Conservation (phyloP, 2,113 vertebrate species). For the Melanostigma gelatinosum region DNA sequence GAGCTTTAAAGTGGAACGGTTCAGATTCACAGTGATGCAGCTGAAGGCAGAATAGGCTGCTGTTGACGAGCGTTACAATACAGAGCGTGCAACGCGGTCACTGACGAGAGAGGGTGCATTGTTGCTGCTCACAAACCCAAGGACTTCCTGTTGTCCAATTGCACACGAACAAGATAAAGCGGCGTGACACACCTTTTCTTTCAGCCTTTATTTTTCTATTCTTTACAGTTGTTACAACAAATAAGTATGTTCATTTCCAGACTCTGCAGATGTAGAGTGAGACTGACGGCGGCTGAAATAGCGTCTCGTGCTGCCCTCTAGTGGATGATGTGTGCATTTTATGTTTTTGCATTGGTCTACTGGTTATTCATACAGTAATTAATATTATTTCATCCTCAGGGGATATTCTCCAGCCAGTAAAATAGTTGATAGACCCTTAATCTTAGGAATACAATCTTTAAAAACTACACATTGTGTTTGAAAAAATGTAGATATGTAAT, state of each 20-base stretch:
- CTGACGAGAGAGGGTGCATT: not conserved
- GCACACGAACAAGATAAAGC: not conserved
- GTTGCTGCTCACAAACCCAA: slow-evolving; percentile 10
- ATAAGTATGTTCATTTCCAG: not conserved
- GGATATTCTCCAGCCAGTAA: not conserved
- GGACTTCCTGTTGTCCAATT: not conserved
- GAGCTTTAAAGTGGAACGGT: slow-evolving; percentile 25
- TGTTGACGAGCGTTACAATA: not conserved
- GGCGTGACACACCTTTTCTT: not conserved
- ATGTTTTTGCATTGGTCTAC: not conserved
- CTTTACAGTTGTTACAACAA: not conserved
- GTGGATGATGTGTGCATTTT: slow-evolving; percentile 34
- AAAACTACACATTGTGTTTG: not conserved
- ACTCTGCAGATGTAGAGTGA: slow-evolving; percentile 7
- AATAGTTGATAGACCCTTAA: not conserved
- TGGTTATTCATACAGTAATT: not conserved
- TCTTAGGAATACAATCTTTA: not conserved
- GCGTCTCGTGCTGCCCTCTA: slow-evolving; percentile 56
- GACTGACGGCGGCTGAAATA: not conserved
- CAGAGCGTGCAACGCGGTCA: slow-evolving; percentile 1
- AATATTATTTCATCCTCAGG: not conserved
- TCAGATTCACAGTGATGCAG: slow-evolving; percentile 26
- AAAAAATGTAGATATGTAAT: not conserved
- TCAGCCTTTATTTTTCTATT: not conserved
- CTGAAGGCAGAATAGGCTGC: slow-evolving; percentile 27